Percentiles rank a stretch among this genome's conserved stretches.
Evolutionary conservation across 2,888 invertebrate species (phyloP).

Genomic region (Chymomyza caudatula): DNA sequence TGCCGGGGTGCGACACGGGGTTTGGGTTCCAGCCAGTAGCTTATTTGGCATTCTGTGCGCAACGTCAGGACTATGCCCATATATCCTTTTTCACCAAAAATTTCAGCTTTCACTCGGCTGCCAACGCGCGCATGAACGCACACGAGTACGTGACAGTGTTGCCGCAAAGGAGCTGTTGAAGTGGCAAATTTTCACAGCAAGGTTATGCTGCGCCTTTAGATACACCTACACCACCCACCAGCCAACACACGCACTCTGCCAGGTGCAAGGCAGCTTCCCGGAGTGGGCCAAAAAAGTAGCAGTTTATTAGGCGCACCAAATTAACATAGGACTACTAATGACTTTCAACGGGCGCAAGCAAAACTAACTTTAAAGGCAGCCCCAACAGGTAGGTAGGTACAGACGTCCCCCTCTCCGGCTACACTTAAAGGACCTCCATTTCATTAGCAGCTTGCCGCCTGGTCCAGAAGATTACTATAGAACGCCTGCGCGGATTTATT

Average conservation of each 20-base stretch:
- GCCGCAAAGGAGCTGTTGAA: constrained; percentile 77
- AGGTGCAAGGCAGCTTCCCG: too few relatives aligned
- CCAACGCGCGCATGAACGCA: constrained; percentile 42
- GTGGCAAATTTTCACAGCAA: constrained; percentile 75
- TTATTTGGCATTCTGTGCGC: constrained; percentile 60
- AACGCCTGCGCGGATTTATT: constrained; percentile 68
- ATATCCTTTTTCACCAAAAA: constrained; percentile 2
- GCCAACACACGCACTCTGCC: too few relatives aligned
- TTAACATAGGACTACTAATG: constrained; percentile 67
- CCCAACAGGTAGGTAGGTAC: not conserved
- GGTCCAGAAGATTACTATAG: constrained; percentile 33
- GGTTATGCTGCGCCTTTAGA: constrained; percentile 7
- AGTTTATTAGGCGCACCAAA: constrained; percentile 73
- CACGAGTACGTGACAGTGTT: constrained; percentile 63
- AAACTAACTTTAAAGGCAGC: not conserved
- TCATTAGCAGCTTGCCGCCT: not conserved
- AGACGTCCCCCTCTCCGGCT: too few relatives aligned
- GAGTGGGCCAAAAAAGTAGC: constrained; percentile 50
- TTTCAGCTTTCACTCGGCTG: constrained; percentile 25
- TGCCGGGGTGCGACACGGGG: not conserved
- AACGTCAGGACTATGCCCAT: constrained; percentile 20
- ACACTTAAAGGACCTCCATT: not conserved
- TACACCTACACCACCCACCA: not conserved
- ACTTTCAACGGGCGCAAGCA: constrained; percentile 13
- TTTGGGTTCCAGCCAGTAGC: constrained; percentile 7